phyloP scores from a whole-genome alignment of 2,113 vertebrate genomes.

The Pygoscelis adeliae region DNA sequence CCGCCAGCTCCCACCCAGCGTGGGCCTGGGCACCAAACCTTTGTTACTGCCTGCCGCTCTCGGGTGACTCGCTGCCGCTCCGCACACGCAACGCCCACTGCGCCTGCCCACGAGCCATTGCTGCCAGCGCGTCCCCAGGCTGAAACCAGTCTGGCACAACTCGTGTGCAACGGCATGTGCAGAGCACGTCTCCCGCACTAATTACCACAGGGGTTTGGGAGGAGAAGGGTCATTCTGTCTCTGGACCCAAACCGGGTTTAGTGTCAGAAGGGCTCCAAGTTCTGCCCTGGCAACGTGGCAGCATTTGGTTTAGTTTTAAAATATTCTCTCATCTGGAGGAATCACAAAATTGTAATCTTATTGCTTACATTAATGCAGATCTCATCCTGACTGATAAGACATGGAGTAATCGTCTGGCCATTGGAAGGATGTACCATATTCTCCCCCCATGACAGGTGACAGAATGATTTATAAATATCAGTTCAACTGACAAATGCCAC shows the following conservation, averaged over 20 bases:
- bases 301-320: neutral
- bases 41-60: neutral
- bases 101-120: neutral
- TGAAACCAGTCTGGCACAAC: too few relatives aligned
- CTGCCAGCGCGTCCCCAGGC: neutral
- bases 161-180: rapidly evolving
- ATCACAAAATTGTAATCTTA: too few relatives aligned
- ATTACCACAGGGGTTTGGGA: neutral
- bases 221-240: neutral
- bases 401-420: neutral
- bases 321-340: neutral
- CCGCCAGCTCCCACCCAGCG: neutral
- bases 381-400: neutral
- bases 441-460: neutral
- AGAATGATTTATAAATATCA: neutral
- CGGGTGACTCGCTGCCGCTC: neutral
- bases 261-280: neutral
- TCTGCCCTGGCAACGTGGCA: neutral
- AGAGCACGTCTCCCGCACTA: rapidly evolving
- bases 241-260: too few relatives aligned
- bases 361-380: neutral
- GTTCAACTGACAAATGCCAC: neutral
- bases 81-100: neutral
- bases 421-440: neutral
- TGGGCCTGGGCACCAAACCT: neutral